Evolutionary conservation across 2,888 invertebrate genomes (phyloP), one percentile per base, ranked within the genome.

Genomic region (Unio delphinus): DNA sequence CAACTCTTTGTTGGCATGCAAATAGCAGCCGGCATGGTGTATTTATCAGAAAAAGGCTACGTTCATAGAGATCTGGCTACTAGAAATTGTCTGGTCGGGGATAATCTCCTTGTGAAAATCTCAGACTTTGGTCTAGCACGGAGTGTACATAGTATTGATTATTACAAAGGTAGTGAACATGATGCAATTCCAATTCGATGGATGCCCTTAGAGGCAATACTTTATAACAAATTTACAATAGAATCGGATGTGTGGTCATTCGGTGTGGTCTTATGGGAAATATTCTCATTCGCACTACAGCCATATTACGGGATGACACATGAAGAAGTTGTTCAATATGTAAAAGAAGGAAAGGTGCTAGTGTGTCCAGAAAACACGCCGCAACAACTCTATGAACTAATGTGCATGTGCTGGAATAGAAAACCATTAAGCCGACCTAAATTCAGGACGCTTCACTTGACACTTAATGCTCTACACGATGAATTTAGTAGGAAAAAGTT

Each of bases 181-280:
- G 89, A 89, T 90, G 97, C 97, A 23, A 97, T 98, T 82, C 98
- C 98, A 56, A 96, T 98, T 34, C 93, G 98, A 89, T 98, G 98
- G 98, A 98, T 98, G 97, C 98, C 98, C 30, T 92, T 97, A 73
- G 98, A 98, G 90, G 96, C 97, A 90, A 97, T 98, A 89, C 92
- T 98, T 67, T 97, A 97, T 89, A 98, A 97, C 90, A 97, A 97
- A 90, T 98, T 97, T 90, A 97, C 98, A 20, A 93, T 96, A 74
- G 97, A 98, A 90, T 96, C 97, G 18, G 98, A 98, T 91, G 96
- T 98, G 1, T 98, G 98, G 98, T 97, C 98, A 20, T 98, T 95
- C 91, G 98, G 97, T 66, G 96, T 98, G 26, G 95, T 96, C 86
- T 92, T 98, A 61, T 98, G 98, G 98, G 98, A 98, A 91, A 96